Base-by-base conservation (phyloP, 2,888 invertebrate species). In the Drosophila paracracens region DNA sequence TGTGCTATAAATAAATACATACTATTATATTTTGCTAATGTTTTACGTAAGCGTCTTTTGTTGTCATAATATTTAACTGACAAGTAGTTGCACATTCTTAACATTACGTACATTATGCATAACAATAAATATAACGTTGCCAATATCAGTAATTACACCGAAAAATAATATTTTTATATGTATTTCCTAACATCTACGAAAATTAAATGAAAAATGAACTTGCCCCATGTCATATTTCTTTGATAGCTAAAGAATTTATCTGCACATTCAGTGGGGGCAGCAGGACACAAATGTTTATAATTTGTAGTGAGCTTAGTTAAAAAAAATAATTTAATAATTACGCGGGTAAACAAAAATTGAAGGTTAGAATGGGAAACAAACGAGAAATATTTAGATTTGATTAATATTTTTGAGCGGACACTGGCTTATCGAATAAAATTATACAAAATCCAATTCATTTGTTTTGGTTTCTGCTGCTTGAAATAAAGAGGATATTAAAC, bases 101-200 rank as follows among this genome's bases (percentile, higher is more conserved):
- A 64, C 67, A 84, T 76, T 71, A 85, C 72, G 74, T 71, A 81
- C 63, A 79, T 51, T 64, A 88, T 71, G 76, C 62, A 76, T 76
- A 58, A 88, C 76, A 76, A 66, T 61, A 74, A 84, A 69, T 65
- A 76, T 69, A 66, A 81, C 85, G 86, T 86, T 88, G 86, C 90
- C 86, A 86, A 86, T 89, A 89, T 87, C 75, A 84, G 72, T 89
- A 89, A 82, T 82, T 85, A 83, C 78, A 88, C 57, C 67, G 62
- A 83, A 61, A 82, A 74, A 63, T 35, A 66, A 70, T 60, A 82
- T 88, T 82, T 82, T 79, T 85, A 88, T 80, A 81, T 83, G 54
- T 73, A 73, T 62, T 75, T 79, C 79, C 76, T 76, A 82, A 72
- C 69, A 70, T 63, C 75, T 70, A 77, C 51, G 51, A 85, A 79